Evolutionary conservation across 2,113 vertebrate species (phyloP).

Genomic region (Gnathonemus longibarbis): DNA sequence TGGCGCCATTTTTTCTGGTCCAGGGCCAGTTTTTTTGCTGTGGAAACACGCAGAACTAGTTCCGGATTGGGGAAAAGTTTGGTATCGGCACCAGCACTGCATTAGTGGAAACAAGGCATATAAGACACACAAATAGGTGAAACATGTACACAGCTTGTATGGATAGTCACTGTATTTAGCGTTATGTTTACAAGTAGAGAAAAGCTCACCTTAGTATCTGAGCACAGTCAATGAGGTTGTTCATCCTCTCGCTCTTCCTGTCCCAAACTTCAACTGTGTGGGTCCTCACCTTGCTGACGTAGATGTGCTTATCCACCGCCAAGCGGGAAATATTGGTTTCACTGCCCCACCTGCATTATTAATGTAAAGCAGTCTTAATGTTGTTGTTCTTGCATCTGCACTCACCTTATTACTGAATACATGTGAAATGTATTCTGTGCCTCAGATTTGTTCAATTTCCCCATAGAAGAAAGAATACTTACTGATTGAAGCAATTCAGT

Average conservation of each 20-base stretch:
- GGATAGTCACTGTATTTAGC: background rate
- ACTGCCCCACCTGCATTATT: slow-evolving; percentile 50
- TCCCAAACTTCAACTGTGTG: slow-evolving; percentile 87
- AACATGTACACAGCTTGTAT: background rate
- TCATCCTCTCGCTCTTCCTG: slow-evolving; percentile 78
- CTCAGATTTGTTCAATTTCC: background rate
- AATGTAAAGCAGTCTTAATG: background rate
- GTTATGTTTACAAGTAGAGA: background rate
- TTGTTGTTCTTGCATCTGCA: background rate
- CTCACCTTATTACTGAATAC: background rate
- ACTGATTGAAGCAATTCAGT: slow-evolving; percentile 64
- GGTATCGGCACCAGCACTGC: no score
- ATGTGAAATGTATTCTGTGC: background rate
- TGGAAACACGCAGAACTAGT: no score
- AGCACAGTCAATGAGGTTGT: slow-evolving; percentile 77
- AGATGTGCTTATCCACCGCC: slow-evolving; percentile 79
- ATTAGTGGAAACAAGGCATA: background rate
- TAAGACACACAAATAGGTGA: background rate
- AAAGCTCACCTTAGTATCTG: slow-evolving; percentile 72
- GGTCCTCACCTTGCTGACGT: slow-evolving; percentile 79
- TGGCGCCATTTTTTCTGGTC: no score
- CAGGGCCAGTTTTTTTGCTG: no score
- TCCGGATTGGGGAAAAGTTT: no score
- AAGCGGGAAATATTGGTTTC: slow-evolving; percentile 78
- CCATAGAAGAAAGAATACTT: slow-evolving; percentile 43